Base-by-base conservation (phyloP, 2,888 invertebrate species). In the Caenorhabditis sp. region DNA sequence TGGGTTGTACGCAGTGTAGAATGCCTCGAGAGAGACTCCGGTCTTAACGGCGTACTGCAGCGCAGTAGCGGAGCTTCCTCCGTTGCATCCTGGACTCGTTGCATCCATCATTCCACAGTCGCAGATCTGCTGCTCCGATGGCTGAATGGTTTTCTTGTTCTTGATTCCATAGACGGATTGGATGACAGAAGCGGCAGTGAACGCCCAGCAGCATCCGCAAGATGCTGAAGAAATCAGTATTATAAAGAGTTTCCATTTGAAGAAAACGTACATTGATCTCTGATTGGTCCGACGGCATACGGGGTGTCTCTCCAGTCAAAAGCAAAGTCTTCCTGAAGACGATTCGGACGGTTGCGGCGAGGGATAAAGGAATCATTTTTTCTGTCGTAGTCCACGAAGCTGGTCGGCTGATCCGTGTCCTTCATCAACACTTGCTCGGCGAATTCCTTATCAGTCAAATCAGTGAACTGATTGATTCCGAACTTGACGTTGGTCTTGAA, bases 121-220 rank as follows among this genome's bases (percentile, higher is more conserved):
- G 89, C 32, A 32, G 13, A 58, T 5, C 22, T 58, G 32, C 13
- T 37, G 35, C 20, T 58, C 58, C 18, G 58, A 58, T 18, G 32
- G 89, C 40, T 80, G 76, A 9, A 77, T 67, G 22, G 87, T 87
- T 47, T 92, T 92, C 4, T 89, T 79, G 22, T 92, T 92, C 28
- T 90, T 88, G 81, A 93, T 92, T 11, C 20, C 22, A 18, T 24
- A 35, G 22, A 84, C 93, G 93, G 77, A 92, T 90, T 69, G 91
- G 89, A 93, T 93, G 50, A 93, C 92, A 80, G 92, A 93, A 18
- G 92, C 93, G 37, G 93, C 92, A 56, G 92, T 93, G 87, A 93
- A 93, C 0, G 93, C 93, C 96, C 96, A 96, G 93, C 97, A 97
- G 51, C 96, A 96, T 28, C 96, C 97, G 92, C 97, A 97, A 18